Evolutionary conservation across 2,797 vertebrate species (phyloP).

Genomic region (Picus viridis): DNA sequence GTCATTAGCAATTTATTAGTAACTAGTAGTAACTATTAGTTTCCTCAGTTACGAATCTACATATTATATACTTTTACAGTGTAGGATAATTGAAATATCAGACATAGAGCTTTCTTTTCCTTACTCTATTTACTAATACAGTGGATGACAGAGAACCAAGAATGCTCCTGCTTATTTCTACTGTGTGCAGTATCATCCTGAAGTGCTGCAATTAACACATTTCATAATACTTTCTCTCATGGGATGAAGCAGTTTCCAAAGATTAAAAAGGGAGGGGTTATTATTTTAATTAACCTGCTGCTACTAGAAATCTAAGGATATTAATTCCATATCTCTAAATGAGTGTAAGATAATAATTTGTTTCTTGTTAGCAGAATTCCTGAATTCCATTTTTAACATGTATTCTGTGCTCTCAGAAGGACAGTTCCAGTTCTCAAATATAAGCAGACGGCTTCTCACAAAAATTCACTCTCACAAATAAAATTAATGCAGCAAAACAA

Average conservation of each 20-base stretch:
- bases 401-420: neutral
- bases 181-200: neutral
- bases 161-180: neutral
- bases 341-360: neutral
- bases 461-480: neutral
- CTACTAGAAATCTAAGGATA: neutral
- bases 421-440: neutral
- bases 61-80: neutral
- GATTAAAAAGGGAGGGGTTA: conserved; percentile 17
- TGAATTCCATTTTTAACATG: neutral
- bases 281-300: conserved; percentile 21
- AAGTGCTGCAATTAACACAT: neutral
- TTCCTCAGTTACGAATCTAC: neutral
- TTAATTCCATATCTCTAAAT: neutral
- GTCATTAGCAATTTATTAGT: neutral
- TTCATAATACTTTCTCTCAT: neutral
- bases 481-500: neutral
- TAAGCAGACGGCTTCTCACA: neutral
- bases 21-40: neutral
- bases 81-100: neutral
- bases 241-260: neutral
- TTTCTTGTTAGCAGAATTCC: neutral
- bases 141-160: neutral
- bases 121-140: neutral
- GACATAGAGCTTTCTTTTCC: neutral